Conservation (phyloP, 2,113 vertebrate species). For the Pipra filicauda region DNA sequence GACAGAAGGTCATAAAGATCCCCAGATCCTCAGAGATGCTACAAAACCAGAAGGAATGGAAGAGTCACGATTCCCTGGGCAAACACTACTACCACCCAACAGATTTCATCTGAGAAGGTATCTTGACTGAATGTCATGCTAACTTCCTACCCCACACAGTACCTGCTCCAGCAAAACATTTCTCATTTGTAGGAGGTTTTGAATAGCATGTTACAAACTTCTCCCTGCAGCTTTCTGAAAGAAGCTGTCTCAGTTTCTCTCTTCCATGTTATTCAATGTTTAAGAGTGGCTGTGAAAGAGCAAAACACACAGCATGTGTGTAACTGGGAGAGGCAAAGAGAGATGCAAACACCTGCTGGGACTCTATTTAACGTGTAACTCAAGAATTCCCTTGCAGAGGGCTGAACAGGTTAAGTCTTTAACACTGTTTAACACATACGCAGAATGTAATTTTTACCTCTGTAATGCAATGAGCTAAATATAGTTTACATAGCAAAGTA, state of each 20-base stretch:
- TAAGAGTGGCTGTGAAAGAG: background rate
- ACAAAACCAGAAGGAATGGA: background rate
- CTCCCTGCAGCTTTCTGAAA: slow-evolving; percentile 34
- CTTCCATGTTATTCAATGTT: background rate
- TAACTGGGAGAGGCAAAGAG: background rate
- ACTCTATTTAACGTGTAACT: slow-evolving; percentile 37
- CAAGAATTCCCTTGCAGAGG: slow-evolving; percentile 38
- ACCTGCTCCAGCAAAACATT: background rate
- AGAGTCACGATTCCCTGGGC: background rate
- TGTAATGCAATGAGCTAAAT: background rate
- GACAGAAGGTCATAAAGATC: slow-evolving; percentile 15
- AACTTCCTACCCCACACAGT: background rate
- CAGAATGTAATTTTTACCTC: background rate
- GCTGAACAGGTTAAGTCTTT: background rate
- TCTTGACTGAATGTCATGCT: background rate
- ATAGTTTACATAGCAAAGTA: background rate
- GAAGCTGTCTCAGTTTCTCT: slow-evolving; percentile 37
- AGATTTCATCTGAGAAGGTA: background rate
- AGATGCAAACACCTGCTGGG: slow-evolving; percentile 3
- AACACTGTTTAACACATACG: background rate
- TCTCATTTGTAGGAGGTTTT: slow-evolving; percentile 8
- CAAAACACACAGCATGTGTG: background rate
- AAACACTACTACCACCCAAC: background rate
- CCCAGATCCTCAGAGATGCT: slow-evolving; percentile 28
- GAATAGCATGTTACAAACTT: background rate